Conservation (phyloP, 2,113 vertebrate genomes). For the Cochlearius cochlearius region DNA sequence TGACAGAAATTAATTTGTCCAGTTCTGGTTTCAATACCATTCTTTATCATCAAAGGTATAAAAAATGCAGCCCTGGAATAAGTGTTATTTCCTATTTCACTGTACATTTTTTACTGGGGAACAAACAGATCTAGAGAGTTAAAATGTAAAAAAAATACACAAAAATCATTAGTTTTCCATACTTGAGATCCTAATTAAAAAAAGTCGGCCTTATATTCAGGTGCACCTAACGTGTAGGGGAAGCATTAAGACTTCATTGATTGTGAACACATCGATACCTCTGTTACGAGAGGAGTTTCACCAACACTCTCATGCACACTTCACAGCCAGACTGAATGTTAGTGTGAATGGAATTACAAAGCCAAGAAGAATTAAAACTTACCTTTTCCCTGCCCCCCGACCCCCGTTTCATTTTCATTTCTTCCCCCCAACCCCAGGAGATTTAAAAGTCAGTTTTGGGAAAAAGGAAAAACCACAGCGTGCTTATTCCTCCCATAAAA, state of each 20-base stretch:
- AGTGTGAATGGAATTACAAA: neutral
- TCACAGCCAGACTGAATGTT: neutral
- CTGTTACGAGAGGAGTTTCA: neutral
- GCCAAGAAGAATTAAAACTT: neutral
- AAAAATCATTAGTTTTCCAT: neutral
- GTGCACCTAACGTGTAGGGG: neutral
- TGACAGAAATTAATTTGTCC: neutral
- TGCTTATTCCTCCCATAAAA: neutral
- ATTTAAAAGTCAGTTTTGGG: neutral
- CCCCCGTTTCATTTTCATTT: neutral
- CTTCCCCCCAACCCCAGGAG: neutral
- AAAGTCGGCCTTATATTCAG: neutral
- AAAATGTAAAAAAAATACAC: neutral
- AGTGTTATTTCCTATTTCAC: neutral
- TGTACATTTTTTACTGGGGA: neutral
- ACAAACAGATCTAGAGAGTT: neutral
- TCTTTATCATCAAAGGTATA: neutral
- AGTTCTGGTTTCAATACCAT: neutral
- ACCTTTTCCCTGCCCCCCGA: neutral
- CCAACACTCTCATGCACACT: neutral
- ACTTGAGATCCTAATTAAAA: neutral
- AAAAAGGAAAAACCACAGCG: neutral
- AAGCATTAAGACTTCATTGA: neutral
- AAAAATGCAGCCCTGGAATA: neutral
- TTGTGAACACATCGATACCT: neutral